Evolutionary conservation across 2,797 vertebrate species (phyloP).

Genomic region (Aplochiton taeniatus): DNA sequence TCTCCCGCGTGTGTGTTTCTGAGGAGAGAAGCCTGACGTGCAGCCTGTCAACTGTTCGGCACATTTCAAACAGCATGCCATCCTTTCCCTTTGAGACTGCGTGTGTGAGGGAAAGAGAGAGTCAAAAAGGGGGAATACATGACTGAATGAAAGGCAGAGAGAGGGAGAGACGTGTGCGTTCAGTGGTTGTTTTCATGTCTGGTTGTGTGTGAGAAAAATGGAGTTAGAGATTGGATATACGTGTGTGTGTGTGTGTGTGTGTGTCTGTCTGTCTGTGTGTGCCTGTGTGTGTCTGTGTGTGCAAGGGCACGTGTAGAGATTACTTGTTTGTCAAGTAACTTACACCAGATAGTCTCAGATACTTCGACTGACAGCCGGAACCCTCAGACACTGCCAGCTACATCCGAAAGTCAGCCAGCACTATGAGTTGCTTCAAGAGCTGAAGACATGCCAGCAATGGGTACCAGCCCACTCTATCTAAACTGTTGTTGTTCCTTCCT

Average conservation of each 20-base stretch:
- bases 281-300: slow-evolving; percentile 3
- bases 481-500: no score
- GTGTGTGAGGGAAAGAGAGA: background rate
- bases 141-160: no score
- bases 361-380: slow-evolving; percentile 12
- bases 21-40: slow-evolving; percentile 40
- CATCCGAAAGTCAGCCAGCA: slow-evolving; percentile 8
- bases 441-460: background rate
- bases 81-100: slow-evolving; percentile 19
- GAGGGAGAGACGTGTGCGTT: background rate
- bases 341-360: slow-evolving; percentile 20
- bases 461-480: background rate
- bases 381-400: slow-evolving; percentile 7
- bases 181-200: background rate
- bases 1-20: slow-evolving; percentile 4
- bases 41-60: slow-evolving; percentile 43
- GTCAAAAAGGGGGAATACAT: no score
- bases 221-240: background rate
- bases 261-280: background rate
- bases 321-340: slow-evolving; percentile 21
- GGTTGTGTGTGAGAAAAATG: background rate
- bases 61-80: slow-evolving; percentile 36
- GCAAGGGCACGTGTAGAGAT: background rate
- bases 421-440: slow-evolving; percentile 7
- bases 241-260: slow-evolving; percentile 2